Conservation (phyloP, 1,140 invertebrate genomes). For the Drosophila melanica region DNA sequence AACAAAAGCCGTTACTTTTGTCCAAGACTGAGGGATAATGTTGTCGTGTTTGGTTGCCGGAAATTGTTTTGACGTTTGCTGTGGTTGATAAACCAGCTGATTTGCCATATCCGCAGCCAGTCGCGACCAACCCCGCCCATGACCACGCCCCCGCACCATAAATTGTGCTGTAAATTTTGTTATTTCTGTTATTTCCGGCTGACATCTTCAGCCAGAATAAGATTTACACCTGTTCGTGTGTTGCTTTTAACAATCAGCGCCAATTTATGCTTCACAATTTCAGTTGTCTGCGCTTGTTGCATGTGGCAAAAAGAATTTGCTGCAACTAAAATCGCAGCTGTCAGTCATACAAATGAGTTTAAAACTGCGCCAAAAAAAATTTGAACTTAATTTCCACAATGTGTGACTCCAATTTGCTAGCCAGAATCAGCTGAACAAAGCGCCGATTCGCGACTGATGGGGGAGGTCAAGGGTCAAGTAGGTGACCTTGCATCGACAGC, state of each 20-base stretch:
- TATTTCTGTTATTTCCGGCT: constrained; percentile 5
- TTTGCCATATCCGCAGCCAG: constrained; percentile 24
- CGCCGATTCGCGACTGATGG: no score
- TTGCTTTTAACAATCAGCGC: constrained; percentile 8
- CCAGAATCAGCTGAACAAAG: constrained; percentile 11
- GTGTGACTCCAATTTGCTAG: no score
- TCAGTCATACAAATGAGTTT: constrained; percentile 58
- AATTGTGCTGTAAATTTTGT: constrained; percentile 4
- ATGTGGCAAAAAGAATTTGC: constrained; percentile 43
- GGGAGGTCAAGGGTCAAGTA: constrained; percentile 2
- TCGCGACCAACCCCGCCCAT: background rate
- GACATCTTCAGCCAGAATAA: background rate
- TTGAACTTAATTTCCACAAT: no score
- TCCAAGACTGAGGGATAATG: constrained; percentile 21
- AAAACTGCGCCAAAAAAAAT: constrained; percentile 40
- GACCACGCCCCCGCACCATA: background rate
- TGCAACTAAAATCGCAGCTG: background rate
- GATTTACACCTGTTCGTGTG: background rate
- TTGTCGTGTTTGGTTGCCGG: constrained; percentile 48
- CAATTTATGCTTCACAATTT: constrained; percentile 4
- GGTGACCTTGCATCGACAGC: constrained; percentile 29
- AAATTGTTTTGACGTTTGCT: constrained; percentile 72
- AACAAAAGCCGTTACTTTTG: constrained; percentile 4
- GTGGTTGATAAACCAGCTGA: constrained; percentile 60
- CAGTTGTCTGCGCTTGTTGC: constrained; percentile 11